Base-by-base conservation (phyloP, 2,113 vertebrate genomes). In the Istiophorus platypterus region DNA sequence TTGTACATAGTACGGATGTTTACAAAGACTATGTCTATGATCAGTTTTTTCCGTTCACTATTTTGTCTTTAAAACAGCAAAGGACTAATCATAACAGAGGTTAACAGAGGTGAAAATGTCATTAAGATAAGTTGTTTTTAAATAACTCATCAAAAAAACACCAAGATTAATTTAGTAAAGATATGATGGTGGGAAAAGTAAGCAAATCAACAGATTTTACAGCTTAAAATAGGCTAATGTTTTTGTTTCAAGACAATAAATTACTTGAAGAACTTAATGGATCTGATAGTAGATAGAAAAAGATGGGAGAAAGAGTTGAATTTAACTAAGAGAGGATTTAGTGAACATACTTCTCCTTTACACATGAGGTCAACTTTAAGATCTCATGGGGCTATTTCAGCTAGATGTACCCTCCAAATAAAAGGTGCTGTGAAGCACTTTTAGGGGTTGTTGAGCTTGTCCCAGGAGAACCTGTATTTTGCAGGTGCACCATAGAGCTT, bases 391-490 rank as follows among this genome's bases (percentile, higher is more conserved):
- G 79, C 22, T 47, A 15, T 58, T 47, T 78, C 74, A 77, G 54
- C 34, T 83, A 72, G 58, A 77, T 72, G 45, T 84, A 14, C 56
- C 66, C 80, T 74, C 20, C 61, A 76, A 86, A 84, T 84, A 79
- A 72, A 78, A 81, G 81, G 70, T 86, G 81, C 87, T 84, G 75
- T 72, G 86, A 67, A 81, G 80, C 72, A 75, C 54, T 76, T 80
- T 80, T 80, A 84, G 73, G 58, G 77, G 59, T 59, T 72, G 65
- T 76, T 81, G 31, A 86, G 65, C 20, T 64, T 63, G 42, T 85
- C 82, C 78, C 85, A 52, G 47, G 82, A 82, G 79, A 80, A 67
- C 24, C n/a, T 56, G 3, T 26, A 66, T 37, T 54, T 59, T 70
- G 76, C 79, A 86, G 64, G 52, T 88, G 71, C 56, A 78, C 76